A percentile compares a stretch with the other conserved stretches of the same genome.
These are phyloP conservation scores for Platichthys flesus DNA, from an alignment of 2,113 vertebrate genomes.

Conservation along the genomic window DNA sequence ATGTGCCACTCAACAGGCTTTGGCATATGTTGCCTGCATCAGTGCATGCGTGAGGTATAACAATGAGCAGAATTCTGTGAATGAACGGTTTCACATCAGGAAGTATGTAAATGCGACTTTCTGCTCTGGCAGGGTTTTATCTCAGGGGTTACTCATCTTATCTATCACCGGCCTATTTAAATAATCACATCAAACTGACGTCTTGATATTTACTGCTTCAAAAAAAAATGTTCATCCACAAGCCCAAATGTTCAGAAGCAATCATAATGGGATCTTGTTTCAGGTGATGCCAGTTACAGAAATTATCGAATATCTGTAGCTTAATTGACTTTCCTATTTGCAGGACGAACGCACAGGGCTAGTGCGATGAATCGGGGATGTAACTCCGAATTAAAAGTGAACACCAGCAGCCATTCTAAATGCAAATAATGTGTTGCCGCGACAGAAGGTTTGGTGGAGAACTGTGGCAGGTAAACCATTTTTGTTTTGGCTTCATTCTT, in stretches of 20 bases:
- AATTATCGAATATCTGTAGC: background rate
- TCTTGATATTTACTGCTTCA: background rate
- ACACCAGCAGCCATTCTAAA: background rate
- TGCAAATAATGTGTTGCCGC: constrained; percentile 6
- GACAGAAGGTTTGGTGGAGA: background rate
- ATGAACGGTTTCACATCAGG: constrained; percentile 3
- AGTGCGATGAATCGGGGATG: constrained; percentile 7
- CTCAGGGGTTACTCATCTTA: background rate
- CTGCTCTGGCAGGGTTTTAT: background rate
- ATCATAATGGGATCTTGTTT: background rate
- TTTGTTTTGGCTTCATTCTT: too few relatives aligned
- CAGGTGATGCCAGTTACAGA: background rate
- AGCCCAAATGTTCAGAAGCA: constrained; percentile 5
- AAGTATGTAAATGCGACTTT: background rate
- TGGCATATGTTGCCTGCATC: constrained; percentile 1
- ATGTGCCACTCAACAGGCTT: constrained; percentile 7
- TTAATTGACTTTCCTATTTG: constrained; percentile 24
- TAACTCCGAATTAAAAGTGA: constrained; percentile 27
- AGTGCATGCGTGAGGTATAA: background rate
- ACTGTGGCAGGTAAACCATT: too few relatives aligned
- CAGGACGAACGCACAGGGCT: constrained; percentile 26
- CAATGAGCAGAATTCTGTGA: constrained; percentile 7
- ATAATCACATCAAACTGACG: background rate
- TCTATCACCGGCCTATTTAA: background rate
- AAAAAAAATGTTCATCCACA: background rate